Evolutionary conservation across 2,113 vertebrate species (phyloP), one percentile per base, ranked within the genome.

Genomic region (Recurvirostra avosetta): DNA sequence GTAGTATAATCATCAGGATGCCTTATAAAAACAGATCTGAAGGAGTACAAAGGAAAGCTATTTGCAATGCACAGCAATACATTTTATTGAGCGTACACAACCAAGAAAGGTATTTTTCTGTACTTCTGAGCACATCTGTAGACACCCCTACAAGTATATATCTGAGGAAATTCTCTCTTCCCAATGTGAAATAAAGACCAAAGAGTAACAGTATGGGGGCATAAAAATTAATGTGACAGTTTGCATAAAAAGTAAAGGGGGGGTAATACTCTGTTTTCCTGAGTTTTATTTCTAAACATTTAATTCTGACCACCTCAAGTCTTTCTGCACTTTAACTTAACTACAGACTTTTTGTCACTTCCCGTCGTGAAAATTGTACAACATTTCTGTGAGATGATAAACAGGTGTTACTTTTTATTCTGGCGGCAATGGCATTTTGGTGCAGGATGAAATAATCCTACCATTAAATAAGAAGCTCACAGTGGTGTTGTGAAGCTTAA

Each of bases 361-460:
- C 74, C 82, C 34, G 30, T 88, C 27, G 2, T 92, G 75, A 90
- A 96, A 95, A 85, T 9, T 18, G 32, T 38, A 50, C 61, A 62
- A 17, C 36, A 3, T 87, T 92, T 92, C 71, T 86, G 23, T 50
- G 63, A 85, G 92, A 86, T 92, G 87, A 96, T 92, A 94, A 96
- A 74, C 94, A 97, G 93, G 96, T 97, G 97, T 90, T 96, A 87
- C 72, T 95, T 95, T 93, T 97, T 93, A 92, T 95, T 73, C 91
- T 95, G 75, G 89, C 79, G 19, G 87, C 91, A 77, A 62, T 6
- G 29, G 73, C 63, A 47, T 91, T 91, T 66, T 78, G 78, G 66
- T 88, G 70, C 66, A 89, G 86, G 88, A 88, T 95, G 93, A 97
- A 97, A 92, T 96, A 93, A 95, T 93, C 94, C 91, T 95, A 11